Evolutionary conservation across 2,888 invertebrate species (phyloP).

Genomic region (Sinohyriopsis cumingii): DNA sequence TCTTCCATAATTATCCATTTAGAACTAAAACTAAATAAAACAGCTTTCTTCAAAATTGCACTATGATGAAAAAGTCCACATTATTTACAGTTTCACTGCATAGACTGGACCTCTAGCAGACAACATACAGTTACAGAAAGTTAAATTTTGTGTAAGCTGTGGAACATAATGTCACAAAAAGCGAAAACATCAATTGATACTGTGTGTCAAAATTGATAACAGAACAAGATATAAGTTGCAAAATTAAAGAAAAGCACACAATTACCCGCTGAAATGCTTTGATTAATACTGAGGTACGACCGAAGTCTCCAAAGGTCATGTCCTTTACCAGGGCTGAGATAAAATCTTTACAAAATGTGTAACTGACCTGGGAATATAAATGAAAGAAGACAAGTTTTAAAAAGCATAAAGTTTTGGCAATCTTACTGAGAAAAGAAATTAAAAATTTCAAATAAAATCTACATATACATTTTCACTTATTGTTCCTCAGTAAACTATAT

Average conservation of each 20-base stretch:
- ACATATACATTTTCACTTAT: not conserved
- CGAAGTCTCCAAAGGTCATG: conserved; percentile 72
- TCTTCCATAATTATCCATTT: no score
- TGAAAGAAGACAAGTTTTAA: not conserved
- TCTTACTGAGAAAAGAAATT: not conserved
- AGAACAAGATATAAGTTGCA: not conserved
- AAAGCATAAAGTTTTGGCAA: not conserved
- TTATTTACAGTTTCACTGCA: no score
- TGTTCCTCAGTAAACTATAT: not conserved
- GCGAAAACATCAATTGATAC: not conserved
- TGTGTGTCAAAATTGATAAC: not conserved
- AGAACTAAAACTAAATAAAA: no score
- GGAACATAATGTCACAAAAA: no score
- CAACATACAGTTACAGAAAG: no score
- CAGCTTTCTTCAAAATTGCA: no score
- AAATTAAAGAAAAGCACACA: not conserved
- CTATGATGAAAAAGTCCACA: no score
- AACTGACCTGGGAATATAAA: conserved; percentile 73
- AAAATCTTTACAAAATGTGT: conserved; percentile 77
- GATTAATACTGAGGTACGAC: conserved; percentile 75
- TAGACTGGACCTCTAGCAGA: no score
- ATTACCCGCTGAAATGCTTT: conserved; percentile 76
- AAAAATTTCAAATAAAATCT: no score
- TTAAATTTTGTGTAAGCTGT: no score
- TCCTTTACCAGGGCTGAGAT: conserved; percentile 74